A percentile compares a stretch with the other conserved stretches of the same genome.
Evolutionary conservation across 2,113 vertebrate species (phyloP).

Genomic region (Lagenorhynchus albirostris): DNA sequence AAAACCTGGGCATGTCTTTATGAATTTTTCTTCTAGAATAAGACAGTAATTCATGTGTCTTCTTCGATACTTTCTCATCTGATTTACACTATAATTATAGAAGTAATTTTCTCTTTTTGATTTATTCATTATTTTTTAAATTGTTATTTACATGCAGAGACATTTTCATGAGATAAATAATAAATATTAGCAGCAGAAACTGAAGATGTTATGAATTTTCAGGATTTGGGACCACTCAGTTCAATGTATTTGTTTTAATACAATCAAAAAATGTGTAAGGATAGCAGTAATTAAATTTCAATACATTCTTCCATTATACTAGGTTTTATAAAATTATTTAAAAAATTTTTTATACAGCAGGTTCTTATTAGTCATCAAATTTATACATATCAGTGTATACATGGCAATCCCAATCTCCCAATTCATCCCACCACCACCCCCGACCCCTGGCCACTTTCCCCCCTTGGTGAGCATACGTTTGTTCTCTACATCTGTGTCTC

Average conservation of each 20-base stretch:
- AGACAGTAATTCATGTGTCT: not conserved
- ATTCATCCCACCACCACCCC: too few species aligned
- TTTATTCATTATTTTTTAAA: not conserved
- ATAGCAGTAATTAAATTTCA: slow-evolving; percentile 26
- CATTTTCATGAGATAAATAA: not conserved
- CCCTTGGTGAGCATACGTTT: too few species aligned
- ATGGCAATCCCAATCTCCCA: too few species aligned
- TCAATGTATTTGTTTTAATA: slow-evolving; percentile 20
- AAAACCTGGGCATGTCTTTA: not conserved
- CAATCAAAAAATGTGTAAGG: not conserved
- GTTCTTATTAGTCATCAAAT: too few species aligned
- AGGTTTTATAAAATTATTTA: not conserved
- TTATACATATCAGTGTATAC: too few species aligned
- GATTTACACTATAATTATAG: not conserved
- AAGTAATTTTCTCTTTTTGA: not conserved
- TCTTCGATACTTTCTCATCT: not conserved
- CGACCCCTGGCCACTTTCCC: too few species aligned
- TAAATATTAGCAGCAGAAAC: not conserved
- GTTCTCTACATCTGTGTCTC: too few species aligned
- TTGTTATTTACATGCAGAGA: not conserved
- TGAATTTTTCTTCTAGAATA: not conserved
- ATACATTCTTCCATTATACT: not conserved
- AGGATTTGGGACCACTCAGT: not conserved
- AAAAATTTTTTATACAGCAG: too few species aligned
- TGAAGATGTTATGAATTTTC: not conserved